Base-by-base conservation (phyloP, 2,888 invertebrate species). In the Chalcosyrphus nemorum region DNA sequence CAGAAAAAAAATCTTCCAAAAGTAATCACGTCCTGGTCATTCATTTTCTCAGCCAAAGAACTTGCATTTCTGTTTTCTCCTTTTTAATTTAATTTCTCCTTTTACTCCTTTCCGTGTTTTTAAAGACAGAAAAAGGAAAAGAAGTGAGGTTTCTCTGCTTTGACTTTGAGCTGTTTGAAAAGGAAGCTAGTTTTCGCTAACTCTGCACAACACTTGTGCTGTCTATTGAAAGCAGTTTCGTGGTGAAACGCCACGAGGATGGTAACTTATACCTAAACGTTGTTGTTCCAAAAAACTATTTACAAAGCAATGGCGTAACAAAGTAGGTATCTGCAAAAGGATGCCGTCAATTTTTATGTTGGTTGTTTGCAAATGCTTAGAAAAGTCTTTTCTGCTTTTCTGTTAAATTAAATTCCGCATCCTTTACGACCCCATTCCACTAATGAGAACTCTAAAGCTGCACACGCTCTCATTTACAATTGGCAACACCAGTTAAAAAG, bases 341-440 rank as follows among this genome's bases (percentile, higher is more conserved):
- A 61, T n/a, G 7, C 75, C 38, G 56, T 63, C 24, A 59, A 75
- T 21, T 56, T 59, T 35, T 15, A 27, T 41, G 56, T 43, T 75
- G 65, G 35, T n/a, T 19, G 19, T 13, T 32, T 21, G 29, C 24
- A 29, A 38, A 54, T 45, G 54, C 35, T 77, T 47, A 45, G 70
- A 68, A 61, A 70, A 24, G 3, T 61, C n/a, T 45, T n/a, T n/a
- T n/a, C n/a, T n/a, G n/a, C n/a, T n/a, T n/a, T 61, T 52, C 7
- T 27, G 59, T 61, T 77, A 71, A 78, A 78, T 78, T 63, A 71
- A 71, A 78, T 78, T 78, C 71, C 61, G 15, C 71, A 63, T 68
- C 66, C 76, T 59, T 75, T 57, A 57, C 75, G 75, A 76, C 57
- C 61, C 45, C 68, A 56, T 70, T 70, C 70, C 61, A 21, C 45